Percentiles rank a stretch among this genome's conserved stretches.
These are phyloP conservation scores for Neodiprion lecontei DNA, from an alignment of 1,140 invertebrate genomes.

Conservation along the genomic window DNA sequence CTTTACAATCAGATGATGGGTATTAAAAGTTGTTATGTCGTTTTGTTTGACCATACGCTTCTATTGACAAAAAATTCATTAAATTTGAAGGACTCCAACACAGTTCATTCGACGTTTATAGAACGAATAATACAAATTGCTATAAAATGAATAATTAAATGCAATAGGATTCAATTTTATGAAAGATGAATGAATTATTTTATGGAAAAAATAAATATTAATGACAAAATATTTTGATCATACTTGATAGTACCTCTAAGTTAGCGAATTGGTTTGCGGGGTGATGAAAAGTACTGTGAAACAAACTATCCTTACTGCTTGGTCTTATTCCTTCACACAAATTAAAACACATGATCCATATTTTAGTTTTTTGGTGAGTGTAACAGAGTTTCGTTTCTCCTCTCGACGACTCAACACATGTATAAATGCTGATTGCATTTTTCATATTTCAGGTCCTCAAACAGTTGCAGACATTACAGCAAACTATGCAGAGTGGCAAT, in stretches of 20 bases:
- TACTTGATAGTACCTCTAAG: no score
- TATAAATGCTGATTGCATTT: slow-evolving; percentile 1
- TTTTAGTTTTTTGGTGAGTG: no score
- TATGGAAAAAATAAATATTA: background rate
- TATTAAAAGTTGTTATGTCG: no score
- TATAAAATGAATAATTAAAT: no score
- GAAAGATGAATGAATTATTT: slow-evolving; percentile 12
- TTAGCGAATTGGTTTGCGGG: no score
- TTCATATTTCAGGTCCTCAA: slow-evolving; percentile 65
- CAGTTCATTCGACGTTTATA: background rate
- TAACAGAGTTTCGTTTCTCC: no score
- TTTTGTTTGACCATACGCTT: no score
- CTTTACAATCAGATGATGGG: no score
- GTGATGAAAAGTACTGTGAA: no score
- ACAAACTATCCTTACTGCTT: background rate
- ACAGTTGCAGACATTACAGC: slow-evolving; percentile 72
- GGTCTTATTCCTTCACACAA: background rate
- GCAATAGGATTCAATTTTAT: background rate
- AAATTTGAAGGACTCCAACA: background rate
- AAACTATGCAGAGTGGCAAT: slow-evolving; percentile 54
- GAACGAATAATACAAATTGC: background rate
- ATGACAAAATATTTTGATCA: no score
- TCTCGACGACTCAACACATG: no score
- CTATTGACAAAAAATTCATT: background rate
- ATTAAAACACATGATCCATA: no score